phyloP scores from a whole-genome alignment of 2,113 vertebrate species.

The Onychorhynchus coronatus region DNA sequence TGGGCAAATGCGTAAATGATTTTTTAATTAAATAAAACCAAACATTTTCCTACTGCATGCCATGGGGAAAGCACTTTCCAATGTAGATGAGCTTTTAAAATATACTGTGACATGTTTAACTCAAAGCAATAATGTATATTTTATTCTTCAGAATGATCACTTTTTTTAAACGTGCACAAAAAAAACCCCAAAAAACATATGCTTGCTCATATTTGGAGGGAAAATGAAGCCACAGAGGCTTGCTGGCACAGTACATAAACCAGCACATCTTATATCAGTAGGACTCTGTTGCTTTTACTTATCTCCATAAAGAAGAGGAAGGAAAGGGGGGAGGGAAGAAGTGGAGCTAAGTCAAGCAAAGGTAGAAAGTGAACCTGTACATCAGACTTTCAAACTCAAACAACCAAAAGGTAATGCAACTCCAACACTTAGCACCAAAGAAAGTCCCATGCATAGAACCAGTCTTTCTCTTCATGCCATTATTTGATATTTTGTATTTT shows the following conservation, averaged over 20 bases:
- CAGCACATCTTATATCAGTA: background rate
- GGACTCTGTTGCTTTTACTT: background rate
- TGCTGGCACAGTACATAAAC: background rate
- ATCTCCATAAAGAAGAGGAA: background rate
- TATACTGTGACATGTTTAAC: background rate
- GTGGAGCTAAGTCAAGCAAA: background rate
- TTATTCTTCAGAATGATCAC: constrained; percentile 3
- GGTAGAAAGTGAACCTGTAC: background rate
- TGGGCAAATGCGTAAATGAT: constrained; percentile 56
- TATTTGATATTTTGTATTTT: background rate
- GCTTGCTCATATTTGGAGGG: background rate
- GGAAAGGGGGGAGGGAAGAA: background rate
- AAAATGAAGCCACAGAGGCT: background rate
- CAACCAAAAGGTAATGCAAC: background rate
- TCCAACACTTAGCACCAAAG: background rate
- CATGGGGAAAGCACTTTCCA: background rate
- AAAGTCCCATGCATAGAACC: background rate
- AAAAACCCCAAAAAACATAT: too few relatives aligned
- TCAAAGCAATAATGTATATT: background rate
- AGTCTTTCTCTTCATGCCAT: background rate
- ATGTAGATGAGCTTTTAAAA: constrained; percentile 49
- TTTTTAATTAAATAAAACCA: constrained; percentile 73
- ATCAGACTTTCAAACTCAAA: background rate
- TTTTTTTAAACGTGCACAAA: background rate
- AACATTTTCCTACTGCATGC: constrained; percentile 47